Evolutionary conservation across 1,140 invertebrate genomes (phyloP), one percentile per base, ranked within the genome.

Genomic region (Physella acuta): DNA sequence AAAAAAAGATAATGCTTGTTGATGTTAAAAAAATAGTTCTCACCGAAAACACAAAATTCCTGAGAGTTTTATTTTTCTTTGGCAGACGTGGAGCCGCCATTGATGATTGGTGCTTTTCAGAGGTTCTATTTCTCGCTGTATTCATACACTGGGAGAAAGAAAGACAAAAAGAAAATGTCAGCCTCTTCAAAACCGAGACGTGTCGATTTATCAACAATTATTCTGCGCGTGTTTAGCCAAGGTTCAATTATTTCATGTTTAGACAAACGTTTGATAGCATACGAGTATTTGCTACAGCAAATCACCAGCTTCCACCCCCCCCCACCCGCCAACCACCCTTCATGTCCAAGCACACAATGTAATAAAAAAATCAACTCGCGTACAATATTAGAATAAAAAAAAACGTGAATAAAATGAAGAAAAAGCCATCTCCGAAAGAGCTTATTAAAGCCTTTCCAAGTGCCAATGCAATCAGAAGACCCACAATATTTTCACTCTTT

Each of bases 401-500:
- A 24, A 55, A 44, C 8, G 20, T 20, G 39, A 8, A 11, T 44
- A 11, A 20, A 11, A 20, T 20, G 39, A 44, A 20, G 33, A 44
- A 53, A 30, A 66, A 56, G 64, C 64, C 56, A 66, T 51, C 34
- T 30, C 60, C 14, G 37, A 37, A 68, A 68, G 66, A 34, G 66
- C 66, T 68, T 68, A 68, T 68, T 68, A 59, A 60, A 68, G 55
- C 55, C 60, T 63, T 68, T 49, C n/a, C 53, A 68, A 68, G 66
- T 51, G 56, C 66, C 66, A 68, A 51, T 68, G 66, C 56, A 68
- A 68, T 68, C 66, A 49, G 34, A 34, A 52, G 30, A 31, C 52
- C 2, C 31, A 28, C 64, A 56, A 39, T 39, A 56, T 66, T 66
- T 66, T 66, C 64, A 52, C 52, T 58, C 64, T 66, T 56, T 56